phyloP scores from a whole-genome alignment of 2,888 invertebrate species.

The Cyclophora punctaria region DNA sequence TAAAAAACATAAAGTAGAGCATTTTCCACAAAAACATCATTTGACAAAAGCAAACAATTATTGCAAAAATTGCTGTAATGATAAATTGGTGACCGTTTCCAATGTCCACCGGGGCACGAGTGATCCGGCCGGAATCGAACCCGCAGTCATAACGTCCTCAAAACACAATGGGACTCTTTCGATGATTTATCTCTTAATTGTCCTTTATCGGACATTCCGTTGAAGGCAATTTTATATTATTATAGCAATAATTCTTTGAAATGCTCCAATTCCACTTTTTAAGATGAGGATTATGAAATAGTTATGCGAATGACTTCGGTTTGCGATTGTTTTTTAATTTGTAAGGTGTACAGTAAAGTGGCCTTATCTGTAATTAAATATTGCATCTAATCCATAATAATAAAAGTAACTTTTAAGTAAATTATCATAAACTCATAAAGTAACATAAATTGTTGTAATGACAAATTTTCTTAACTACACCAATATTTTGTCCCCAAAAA shows the following conservation, averaged over 20 bases:
- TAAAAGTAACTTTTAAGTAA: too few relatives aligned
- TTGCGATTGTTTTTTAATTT: too few relatives aligned
- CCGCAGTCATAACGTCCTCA: constrained; percentile 69
- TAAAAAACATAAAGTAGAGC: constrained; percentile 39
- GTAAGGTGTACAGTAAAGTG: too few relatives aligned
- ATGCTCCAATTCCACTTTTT: constrained; percentile 13
- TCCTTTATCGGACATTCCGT: constrained; percentile 47
- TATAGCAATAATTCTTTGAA: constrained; percentile 52
- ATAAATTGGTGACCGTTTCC: constrained; percentile 73
- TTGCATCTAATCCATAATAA: too few relatives aligned
- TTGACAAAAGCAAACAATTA: constrained; percentile 63
- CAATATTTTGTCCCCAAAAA: too few relatives aligned
- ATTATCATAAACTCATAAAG: too few relatives aligned
- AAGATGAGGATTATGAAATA: too few relatives aligned
- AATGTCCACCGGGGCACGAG: constrained; percentile 63
- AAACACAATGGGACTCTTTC: constrained; percentile 55
- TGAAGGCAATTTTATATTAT: constrained; percentile 47
- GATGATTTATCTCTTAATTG: constrained; percentile 74
- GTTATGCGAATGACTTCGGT: too few relatives aligned
- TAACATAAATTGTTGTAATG: too few relatives aligned
- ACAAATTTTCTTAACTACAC: too few relatives aligned
- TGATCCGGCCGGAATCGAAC: constrained; percentile 55
- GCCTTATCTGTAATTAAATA: too few relatives aligned
- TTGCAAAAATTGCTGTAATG: constrained; percentile 74
- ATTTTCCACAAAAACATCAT: constrained; percentile 24